A percentile compares a stretch with the other conserved stretches of the same genome.
These are phyloP conservation scores for Meloidogyne floridensis DNA, from an alignment of 1,140 invertebrate species.

Conservation along the genomic window DNA sequence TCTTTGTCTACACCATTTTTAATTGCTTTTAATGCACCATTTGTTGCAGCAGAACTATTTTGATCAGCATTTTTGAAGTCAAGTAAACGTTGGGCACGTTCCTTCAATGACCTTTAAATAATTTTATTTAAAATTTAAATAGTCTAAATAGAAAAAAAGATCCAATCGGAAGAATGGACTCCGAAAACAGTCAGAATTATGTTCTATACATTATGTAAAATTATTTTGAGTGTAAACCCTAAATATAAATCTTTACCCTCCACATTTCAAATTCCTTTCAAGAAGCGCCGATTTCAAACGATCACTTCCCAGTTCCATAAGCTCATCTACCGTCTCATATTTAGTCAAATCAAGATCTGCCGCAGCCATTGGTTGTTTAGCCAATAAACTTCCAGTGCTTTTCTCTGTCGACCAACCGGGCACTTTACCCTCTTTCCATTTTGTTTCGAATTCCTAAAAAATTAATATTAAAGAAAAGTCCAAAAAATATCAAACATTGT, in stretches of 20 bases:
- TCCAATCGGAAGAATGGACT: too few species aligned
- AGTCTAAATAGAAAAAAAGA: too few species aligned
- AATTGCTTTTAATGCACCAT: slow-evolving; percentile 83
- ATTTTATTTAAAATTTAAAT: neutral
- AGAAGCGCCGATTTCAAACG: slow-evolving; percentile 93
- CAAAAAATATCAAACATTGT: slow-evolving; percentile 33
- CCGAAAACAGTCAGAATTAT: too few species aligned
- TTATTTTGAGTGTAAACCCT: neutral
- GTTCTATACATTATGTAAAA: neutral
- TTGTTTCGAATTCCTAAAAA: slow-evolving; percentile 77
- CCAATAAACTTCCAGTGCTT: slow-evolving; percentile 82
- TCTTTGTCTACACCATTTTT: slow-evolving; percentile 70
- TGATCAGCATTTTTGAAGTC: slow-evolving; percentile 77
- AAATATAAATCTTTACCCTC: slow-evolving; percentile 73
- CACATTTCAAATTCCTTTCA: slow-evolving; percentile 96
- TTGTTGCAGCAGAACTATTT: slow-evolving; percentile 77
- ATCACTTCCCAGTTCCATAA: slow-evolving; percentile 89
- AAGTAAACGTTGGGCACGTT: slow-evolving; percentile 91
- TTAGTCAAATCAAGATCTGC: slow-evolving; percentile 88
- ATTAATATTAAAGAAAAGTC: slow-evolving; percentile 18
- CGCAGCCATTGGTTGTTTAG: slow-evolving; percentile 83
- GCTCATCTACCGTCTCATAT: slow-evolving; percentile 91
- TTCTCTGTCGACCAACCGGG: slow-evolving; percentile 91
- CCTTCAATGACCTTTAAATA: slow-evolving; percentile 79
- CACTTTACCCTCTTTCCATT: slow-evolving; percentile 85